Conservation (phyloP, 2,888 invertebrate genomes). For the Eilema depressum region DNA sequence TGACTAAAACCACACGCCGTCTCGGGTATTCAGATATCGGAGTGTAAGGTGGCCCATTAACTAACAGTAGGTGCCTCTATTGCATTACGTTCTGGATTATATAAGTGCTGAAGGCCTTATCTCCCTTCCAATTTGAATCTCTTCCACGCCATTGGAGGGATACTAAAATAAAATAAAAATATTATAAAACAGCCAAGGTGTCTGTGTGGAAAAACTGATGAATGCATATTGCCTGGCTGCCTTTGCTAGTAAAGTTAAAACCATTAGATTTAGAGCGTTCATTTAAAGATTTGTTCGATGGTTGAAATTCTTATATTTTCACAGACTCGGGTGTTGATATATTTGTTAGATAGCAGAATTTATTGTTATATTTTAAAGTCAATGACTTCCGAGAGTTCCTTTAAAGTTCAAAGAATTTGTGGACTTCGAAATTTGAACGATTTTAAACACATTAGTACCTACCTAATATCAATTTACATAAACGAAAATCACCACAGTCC, state of each 20-base stretch:
- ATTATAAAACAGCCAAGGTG: conserved; percentile 28
- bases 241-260: conserved; percentile 62
- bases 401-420: background rate
- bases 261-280: conserved; percentile 65
- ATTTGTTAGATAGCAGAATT: conserved; percentile 23
- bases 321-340: conserved; percentile 29
- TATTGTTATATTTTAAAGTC: conserved; percentile 17
- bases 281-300: conserved; percentile 58
- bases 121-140: no score
- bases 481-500: background rate
- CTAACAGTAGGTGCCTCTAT: background rate
- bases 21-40: no score
- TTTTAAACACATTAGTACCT: no score
- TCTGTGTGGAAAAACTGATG: conserved; percentile 68
- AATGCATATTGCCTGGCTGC: conserved; percentile 73
- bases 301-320: conserved; percentile 46
- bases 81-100: background rate
- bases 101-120: no score
- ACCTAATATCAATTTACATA: background rate
- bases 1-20: no score
- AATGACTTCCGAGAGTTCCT: background rate
- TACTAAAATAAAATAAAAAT: no score
- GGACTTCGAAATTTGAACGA: background rate
- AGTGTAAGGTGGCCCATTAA: no score
- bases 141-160: no score